Conservation (phyloP, 1,140 invertebrate genomes). For the Varroa destructor region DNA sequence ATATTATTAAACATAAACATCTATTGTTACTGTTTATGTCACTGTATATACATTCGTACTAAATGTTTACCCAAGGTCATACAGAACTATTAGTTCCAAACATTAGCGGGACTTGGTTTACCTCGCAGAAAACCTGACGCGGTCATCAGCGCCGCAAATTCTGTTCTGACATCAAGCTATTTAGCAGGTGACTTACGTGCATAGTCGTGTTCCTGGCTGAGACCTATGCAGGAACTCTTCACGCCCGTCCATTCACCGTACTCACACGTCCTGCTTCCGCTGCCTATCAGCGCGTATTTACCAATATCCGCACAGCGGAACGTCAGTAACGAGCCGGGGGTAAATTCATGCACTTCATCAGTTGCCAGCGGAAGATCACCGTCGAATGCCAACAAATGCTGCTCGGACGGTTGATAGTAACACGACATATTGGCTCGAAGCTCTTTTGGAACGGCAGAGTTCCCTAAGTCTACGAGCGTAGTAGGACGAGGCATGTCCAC, state of each 20-base stretch:
- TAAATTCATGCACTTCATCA: conserved; percentile 59
- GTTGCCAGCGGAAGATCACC: conserved; percentile 56
- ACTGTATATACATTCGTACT: no score
- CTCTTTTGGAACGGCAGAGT: conserved; percentile 9
- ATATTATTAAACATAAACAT: no score
- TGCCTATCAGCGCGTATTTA: conserved; percentile 50
- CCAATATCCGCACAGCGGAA: conserved; percentile 63
- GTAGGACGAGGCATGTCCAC: no score
- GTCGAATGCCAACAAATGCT: conserved; percentile 61
- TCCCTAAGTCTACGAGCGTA: background rate
- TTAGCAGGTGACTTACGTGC: conserved; percentile 48
- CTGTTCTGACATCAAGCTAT: background rate
- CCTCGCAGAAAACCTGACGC: no score
- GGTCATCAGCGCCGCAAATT: background rate
- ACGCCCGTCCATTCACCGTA: conserved; percentile 62
- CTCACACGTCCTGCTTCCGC: conserved; percentile 52
- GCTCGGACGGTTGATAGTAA: conserved; percentile 57
- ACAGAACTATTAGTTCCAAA: conserved; percentile 6
- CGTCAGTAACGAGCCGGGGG: conserved; percentile 54
- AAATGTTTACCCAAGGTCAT: background rate
- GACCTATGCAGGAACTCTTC: conserved; percentile 59
- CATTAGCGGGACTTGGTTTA: no score
- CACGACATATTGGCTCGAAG: conserved; percentile 52
- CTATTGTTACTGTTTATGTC: no score
- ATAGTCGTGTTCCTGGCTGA: conserved; percentile 71